Evolutionary conservation across 2,113 vertebrate species (phyloP).

Genomic region (Heloderma charlesbogerti): DNA sequence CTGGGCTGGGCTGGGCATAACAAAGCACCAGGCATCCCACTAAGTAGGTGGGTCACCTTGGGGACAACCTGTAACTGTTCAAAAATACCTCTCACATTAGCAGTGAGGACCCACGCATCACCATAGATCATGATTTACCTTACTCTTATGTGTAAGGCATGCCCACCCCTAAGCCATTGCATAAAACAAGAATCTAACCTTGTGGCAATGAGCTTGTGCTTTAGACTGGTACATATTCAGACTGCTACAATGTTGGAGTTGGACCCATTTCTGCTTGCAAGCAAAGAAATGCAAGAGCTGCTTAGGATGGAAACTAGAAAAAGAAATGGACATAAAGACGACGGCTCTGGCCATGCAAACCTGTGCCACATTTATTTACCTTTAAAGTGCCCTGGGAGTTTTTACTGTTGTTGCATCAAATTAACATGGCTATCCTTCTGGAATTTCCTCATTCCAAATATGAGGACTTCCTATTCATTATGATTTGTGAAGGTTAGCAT

Average conservation of each 20-base stretch:
- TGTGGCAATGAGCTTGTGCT: not conserved
- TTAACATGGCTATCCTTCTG: not conserved
- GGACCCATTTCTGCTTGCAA: not conserved
- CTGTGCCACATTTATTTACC: not conserved
- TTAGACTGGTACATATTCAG: too few relatives aligned
- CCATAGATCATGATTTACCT: too few relatives aligned
- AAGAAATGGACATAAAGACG: too few relatives aligned
- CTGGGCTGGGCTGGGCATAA: too few relatives aligned
- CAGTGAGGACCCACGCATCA: too few relatives aligned
- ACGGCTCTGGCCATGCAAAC: not conserved
- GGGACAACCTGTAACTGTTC: too few relatives aligned
- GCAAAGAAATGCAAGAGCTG: not conserved
- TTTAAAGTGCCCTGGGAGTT: not conserved
- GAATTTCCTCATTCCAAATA: not conserved
- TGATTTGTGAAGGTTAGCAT: not conserved
- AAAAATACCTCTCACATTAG: too few relatives aligned
- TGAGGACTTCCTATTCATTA: not conserved
- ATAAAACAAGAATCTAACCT: not conserved
- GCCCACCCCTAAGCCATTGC: not conserved
- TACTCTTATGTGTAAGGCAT: too few relatives aligned
- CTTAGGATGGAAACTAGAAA: not conserved
- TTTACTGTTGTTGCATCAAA: not conserved
- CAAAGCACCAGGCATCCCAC: too few relatives aligned
- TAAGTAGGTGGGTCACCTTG: too few relatives aligned
- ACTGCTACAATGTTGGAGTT: not conserved